A percentile compares a stretch with the other conserved stretches of the same genome.
These are phyloP conservation scores for Chrysomallon squamiferum DNA, from an alignment of 1,140 invertebrate species.

Conservation along the genomic window DNA sequence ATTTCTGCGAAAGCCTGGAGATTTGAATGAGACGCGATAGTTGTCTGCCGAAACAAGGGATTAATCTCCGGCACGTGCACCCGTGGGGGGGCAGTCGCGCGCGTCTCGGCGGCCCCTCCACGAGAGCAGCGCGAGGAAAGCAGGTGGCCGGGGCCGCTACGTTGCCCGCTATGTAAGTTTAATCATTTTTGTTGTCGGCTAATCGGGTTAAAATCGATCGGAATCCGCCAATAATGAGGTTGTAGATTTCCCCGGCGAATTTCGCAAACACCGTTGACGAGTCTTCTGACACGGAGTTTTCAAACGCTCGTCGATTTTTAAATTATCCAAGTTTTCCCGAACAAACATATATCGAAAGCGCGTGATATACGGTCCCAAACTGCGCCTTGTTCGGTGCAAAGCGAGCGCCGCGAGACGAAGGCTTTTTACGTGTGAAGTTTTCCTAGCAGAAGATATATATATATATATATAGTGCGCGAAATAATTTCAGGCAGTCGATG, in stretches of 20 bases:
- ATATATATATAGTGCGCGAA: neutral
- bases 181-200: conserved; percentile 27
- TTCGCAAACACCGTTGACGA: conserved; percentile 16
- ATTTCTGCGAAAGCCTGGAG: conserved; percentile 3
- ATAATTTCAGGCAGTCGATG: neutral
- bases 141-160: conserved; percentile 21
- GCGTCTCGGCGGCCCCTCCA: neutral
- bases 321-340: conserved; percentile 12
- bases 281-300: conserved; percentile 13
- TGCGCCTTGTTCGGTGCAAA: neutral
- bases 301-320: conserved; percentile 10
- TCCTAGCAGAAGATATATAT: neutral
- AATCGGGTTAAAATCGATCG: conserved; percentile 25
- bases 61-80: conserved; percentile 2
- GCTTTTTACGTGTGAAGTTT: neutral
- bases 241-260: conserved; percentile 22
- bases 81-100: neutral
- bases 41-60: conserved; percentile 4
- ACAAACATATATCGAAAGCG: conserved; percentile 10
- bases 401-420: neutral
- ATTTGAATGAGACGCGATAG: conserved; percentile 3
- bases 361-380: conserved; percentile 1
- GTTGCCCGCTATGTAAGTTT: conserved; percentile 22
- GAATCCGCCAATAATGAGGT: conserved; percentile 7
- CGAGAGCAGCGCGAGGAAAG: conserved; percentile 10